Evolutionary conservation across 2,888 invertebrate genomes (phyloP).

Genomic region (Sinodicranocentrus sp.): DNA sequence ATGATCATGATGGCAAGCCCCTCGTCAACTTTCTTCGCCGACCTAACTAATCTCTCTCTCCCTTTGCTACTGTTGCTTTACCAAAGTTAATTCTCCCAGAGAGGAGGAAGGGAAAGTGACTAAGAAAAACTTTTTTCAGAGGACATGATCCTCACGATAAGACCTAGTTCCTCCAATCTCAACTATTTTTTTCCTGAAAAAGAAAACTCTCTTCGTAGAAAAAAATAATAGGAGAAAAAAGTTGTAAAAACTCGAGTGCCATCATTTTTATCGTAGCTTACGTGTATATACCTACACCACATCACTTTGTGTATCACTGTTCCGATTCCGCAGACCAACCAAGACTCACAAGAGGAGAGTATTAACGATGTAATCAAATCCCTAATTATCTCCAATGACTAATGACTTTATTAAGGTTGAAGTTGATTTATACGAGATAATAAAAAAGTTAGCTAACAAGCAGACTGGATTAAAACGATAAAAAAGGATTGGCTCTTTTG

Average conservation of each 20-base stretch:
- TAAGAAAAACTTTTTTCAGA: slow-evolving; percentile 7
- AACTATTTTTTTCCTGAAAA: slow-evolving; percentile 9
- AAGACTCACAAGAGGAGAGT: background rate
- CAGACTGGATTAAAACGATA: too few relatives aligned
- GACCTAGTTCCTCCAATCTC: slow-evolving; percentile 17
- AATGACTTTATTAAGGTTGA: slow-evolving; percentile 56
- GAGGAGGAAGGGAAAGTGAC: slow-evolving; percentile 1
- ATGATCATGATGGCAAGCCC: slow-evolving; percentile 4
- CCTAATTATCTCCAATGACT: slow-evolving; percentile 37
- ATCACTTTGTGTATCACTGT: background rate
- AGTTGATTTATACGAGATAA: slow-evolving; percentile 46
- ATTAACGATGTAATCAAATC: slow-evolving; percentile 26
- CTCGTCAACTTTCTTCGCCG: slow-evolving; percentile 19
- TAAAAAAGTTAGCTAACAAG: slow-evolving; percentile 31
- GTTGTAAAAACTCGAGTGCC: background rate
- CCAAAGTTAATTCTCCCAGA: slow-evolving; percentile 1
- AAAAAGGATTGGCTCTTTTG: too few relatives aligned
- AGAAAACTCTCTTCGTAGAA: slow-evolving; percentile 6
- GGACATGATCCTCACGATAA: slow-evolving; percentile 24
- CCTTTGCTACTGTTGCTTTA: slow-evolving; percentile 8
- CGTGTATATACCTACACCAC: too few relatives aligned
- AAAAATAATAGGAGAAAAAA: slow-evolving; percentile 19
- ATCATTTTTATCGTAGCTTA: background rate
- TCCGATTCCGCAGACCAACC: background rate
- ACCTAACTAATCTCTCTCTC: background rate